A percentile compares a stretch with the other conserved stretches of the same genome.
Conservation (phyloP, 2,113 vertebrate species). For the Melanostigma gelatinosum region DNA sequence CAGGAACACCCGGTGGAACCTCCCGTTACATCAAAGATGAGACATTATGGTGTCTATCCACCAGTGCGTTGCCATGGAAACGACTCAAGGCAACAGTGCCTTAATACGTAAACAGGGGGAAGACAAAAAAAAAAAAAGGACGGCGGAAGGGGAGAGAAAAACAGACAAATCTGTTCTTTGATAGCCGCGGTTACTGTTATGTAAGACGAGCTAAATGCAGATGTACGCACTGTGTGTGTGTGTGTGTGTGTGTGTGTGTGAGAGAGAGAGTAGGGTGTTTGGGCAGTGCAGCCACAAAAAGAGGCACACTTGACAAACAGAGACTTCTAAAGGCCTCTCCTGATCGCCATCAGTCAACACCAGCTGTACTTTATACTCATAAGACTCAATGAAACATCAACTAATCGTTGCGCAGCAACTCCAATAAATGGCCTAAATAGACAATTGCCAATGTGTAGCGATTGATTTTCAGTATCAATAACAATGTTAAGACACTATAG, state of each 20-base stretch:
- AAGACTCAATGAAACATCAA: background rate
- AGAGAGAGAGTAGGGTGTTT: background rate
- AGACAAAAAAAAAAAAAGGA: constrained; percentile 37
- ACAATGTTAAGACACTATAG: constrained; percentile 1
- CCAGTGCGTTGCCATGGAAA: constrained; percentile 73
- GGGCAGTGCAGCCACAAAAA: background rate
- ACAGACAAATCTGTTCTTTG: constrained; percentile 41
- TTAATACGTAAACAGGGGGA: constrained; percentile 59
- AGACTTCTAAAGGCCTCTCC: constrained; percentile 12
- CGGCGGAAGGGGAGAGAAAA: constrained; percentile 1
- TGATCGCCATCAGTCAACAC: background rate
- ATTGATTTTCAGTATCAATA: constrained; percentile 6
- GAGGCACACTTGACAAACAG: constrained; percentile 23
- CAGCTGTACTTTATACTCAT: background rate
- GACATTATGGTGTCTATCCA: constrained; percentile 20
- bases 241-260: constrained; percentile 1
- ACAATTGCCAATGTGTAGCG: background rate
- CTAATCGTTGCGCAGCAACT: background rate
- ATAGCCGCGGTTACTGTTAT: constrained; percentile 58
- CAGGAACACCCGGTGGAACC: constrained; percentile 6
- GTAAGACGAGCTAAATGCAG: constrained; percentile 60
- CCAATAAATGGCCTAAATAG: background rate
- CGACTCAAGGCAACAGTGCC: constrained; percentile 45
- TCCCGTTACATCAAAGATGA: constrained; percentile 38
- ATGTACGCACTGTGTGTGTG: constrained; percentile 13